Percentiles rank a stretch among this genome's conserved stretches.
Evolutionary conservation across 2,888 invertebrate species (phyloP).

Genomic region (Cheilosia scutellata): DNA sequence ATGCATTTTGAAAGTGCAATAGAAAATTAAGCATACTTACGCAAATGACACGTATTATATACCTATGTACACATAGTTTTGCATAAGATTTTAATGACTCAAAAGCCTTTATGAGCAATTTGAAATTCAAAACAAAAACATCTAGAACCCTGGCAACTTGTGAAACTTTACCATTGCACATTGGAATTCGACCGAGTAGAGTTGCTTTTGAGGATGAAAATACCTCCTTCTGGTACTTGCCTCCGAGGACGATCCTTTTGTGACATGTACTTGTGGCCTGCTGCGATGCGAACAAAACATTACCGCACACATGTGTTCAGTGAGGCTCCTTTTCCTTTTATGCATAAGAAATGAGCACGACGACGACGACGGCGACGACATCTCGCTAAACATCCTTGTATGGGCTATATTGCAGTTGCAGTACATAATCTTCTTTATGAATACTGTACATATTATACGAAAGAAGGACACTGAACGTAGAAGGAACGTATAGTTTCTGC

Average conservation of each 20-base stretch:
- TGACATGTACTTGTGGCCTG: constrained; percentile 60
- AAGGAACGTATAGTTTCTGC: not conserved
- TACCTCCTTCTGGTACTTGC: constrained; percentile 35
- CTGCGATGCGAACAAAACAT: constrained; percentile 46
- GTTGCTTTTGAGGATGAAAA: constrained; percentile 25
- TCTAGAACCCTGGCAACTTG: constrained; percentile 18
- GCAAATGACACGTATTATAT: constrained; percentile 31
- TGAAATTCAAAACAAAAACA: constrained; percentile 66
- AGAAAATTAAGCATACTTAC: constrained; percentile 14
- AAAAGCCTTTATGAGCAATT: constrained; percentile 60
- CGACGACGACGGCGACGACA: constrained; percentile 9
- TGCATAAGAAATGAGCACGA: constrained; percentile 65
- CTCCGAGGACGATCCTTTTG: constrained; percentile 30
- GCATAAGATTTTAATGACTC: constrained; percentile 69
- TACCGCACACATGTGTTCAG: constrained; percentile 3
- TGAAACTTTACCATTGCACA: constrained; percentile 34
- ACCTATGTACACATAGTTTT: constrained; percentile 40
- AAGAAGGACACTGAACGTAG: constrained; percentile 33
- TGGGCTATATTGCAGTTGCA: constrained; percentile 28
- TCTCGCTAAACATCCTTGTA: constrained; percentile 30
- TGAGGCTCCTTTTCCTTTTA: constrained; percentile 22
- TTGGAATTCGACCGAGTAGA: constrained; percentile 16
- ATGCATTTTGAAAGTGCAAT: not conserved
- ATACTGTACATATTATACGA: constrained; percentile 33
- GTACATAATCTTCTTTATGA: constrained; percentile 61